These are phyloP conservation scores for Chironomus tentans DNA, from an alignment of 2,888 invertebrate genomes.

Conservation along the genomic window DNA sequence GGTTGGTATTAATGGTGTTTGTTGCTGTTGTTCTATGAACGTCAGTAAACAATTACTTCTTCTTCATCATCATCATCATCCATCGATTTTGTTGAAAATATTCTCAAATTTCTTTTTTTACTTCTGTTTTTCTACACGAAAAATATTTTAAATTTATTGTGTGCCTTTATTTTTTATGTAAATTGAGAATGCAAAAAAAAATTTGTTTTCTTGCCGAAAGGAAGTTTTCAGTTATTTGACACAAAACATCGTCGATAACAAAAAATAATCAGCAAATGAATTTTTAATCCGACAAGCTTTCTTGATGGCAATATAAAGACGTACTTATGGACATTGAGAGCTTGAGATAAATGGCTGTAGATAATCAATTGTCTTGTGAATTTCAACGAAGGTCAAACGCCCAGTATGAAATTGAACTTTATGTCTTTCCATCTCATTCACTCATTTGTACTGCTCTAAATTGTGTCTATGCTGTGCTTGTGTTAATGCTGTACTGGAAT, in stretches of 20 bases:
- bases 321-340: not conserved
- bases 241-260: not conserved
- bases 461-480: not conserved
- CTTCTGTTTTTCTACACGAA: not conserved
- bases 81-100: not conserved
- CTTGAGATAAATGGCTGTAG: not conserved
- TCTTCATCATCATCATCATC: not conserved
- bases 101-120: not conserved
- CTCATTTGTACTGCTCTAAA: not conserved
- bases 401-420: not conserved
- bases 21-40: no score
- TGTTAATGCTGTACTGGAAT: not conserved
- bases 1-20: no score
- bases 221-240: not conserved
- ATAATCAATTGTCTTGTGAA: slow-evolving; percentile 4
- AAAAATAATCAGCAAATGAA: not conserved
- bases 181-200: no score
- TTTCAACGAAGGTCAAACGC: not conserved
- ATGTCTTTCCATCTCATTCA: not conserved
- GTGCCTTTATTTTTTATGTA: no score
- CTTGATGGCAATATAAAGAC: not conserved
- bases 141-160: not conserved
- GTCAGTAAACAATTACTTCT: not conserved
- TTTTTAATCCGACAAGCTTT: not conserved
- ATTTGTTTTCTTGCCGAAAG: not conserved